Percentiles rank a stretch among this genome's conserved stretches.
phyloP scores from a whole-genome alignment of 2,888 invertebrate species.

The Hypomecis punctinalis region DNA sequence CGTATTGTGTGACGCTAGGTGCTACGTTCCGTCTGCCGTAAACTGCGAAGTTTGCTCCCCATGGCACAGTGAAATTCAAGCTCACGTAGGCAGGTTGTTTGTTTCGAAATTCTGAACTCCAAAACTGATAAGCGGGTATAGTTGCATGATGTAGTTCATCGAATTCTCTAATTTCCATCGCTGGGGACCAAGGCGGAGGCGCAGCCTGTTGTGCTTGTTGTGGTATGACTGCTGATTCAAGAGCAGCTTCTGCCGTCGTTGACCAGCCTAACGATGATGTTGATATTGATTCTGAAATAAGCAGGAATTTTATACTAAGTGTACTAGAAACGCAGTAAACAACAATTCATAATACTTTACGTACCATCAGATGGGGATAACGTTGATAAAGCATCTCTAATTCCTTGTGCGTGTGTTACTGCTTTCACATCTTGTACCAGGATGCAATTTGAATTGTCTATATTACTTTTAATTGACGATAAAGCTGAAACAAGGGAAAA shows the following conservation, averaged over 20 bases:
- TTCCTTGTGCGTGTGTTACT: slow-evolving; percentile 94
- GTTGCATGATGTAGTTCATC: slow-evolving; percentile 93
- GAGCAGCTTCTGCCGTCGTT: slow-evolving; percentile 82
- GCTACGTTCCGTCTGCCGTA: slow-evolving; percentile 97
- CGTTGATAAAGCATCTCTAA: slow-evolving; percentile 88
- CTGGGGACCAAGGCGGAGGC: slow-evolving; percentile 91
- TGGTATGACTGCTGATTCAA: slow-evolving; percentile 85
- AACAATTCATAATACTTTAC: slow-evolving; percentile 29
- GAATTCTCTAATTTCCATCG: slow-evolving; percentile 92
- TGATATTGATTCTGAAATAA: slow-evolving; percentile 87
- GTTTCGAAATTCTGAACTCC: slow-evolving; percentile 96
- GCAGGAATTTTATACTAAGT: slow-evolving; percentile 21
- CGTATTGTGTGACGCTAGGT: slow-evolving; percentile 98
- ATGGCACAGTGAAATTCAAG: slow-evolving; percentile 95
- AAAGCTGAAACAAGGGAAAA: slow-evolving; percentile 88
- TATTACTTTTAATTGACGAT: slow-evolving; percentile 95
- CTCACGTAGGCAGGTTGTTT: slow-evolving; percentile 95
- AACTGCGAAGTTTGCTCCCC: slow-evolving; percentile 97
- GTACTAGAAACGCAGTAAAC: not conserved
- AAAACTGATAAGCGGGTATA: slow-evolving; percentile 96
- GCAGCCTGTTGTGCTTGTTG: slow-evolving; percentile 90
- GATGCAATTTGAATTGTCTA: slow-evolving; percentile 95
- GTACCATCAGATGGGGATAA: slow-evolving; percentile 80
- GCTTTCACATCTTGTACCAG: slow-evolving; percentile 95
- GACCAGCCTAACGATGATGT: slow-evolving; percentile 80